Conservation (phyloP, 2,797 vertebrate genomes). For the Odontamblyopus lacepedii region DNA sequence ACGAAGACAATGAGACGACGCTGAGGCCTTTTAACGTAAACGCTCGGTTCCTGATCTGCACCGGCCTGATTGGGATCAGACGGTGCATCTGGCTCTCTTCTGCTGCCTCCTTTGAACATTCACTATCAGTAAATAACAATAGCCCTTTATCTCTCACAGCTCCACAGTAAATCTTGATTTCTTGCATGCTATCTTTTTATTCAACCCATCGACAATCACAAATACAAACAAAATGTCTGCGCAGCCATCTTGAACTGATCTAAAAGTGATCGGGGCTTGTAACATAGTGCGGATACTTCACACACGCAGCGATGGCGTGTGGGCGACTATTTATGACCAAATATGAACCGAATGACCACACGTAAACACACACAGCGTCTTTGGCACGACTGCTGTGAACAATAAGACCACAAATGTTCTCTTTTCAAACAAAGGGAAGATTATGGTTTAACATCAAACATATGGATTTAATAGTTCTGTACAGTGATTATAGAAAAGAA, state of each 20-base stretch:
- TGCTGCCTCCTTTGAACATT: slow-evolving; percentile 22
- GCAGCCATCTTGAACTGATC: slow-evolving; percentile 53
- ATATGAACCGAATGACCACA: slow-evolving; percentile 65
- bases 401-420: slow-evolving; percentile 73
- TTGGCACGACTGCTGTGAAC: slow-evolving; percentile 65
- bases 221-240: slow-evolving; percentile 10
- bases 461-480: slow-evolving; percentile 65
- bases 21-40: slow-evolving; percentile 2
- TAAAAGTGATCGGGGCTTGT: slow-evolving; percentile 58
- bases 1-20: neutral
- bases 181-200: slow-evolving; percentile 25
- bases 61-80: slow-evolving; percentile 36
- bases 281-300: slow-evolving; percentile 44
- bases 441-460: slow-evolving; percentile 73
- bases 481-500: slow-evolving; percentile 56
- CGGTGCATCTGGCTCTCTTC: slow-evolving; percentile 38
- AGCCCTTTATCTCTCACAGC: slow-evolving; percentile 30
- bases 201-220: slow-evolving; percentile 33
- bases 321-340: slow-evolving; percentile 62
- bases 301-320: slow-evolving; percentile 18
- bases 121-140: slow-evolving; percentile 51
- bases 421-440: slow-evolving; percentile 74
- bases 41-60: slow-evolving; percentile 2
- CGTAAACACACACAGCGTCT: slow-evolving; percentile 62
- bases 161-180: slow-evolving; percentile 17